Percentiles rank a stretch among this genome's conserved stretches.
These are phyloP conservation scores for Scaptodrosophila lebanonensis DNA, from an alignment of 1,140 invertebrate species.

Conservation along the genomic window DNA sequence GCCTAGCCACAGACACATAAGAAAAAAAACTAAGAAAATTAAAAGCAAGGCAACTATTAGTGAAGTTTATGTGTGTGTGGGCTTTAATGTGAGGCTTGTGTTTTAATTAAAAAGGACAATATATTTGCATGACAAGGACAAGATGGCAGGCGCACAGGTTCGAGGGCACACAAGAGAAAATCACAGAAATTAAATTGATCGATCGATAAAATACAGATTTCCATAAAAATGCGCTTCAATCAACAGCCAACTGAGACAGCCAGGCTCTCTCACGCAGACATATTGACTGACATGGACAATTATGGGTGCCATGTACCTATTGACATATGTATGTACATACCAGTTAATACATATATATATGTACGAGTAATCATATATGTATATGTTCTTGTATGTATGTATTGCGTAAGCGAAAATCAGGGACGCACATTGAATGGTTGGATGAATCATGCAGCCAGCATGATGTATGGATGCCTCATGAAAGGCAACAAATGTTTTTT, in stretches of 20 bases:
- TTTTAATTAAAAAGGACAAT: conserved; percentile 74
- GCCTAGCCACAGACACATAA: conserved; percentile 4
- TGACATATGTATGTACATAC: no score
- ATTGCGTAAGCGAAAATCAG: conserved; percentile 56
- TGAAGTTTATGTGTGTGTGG: conserved; percentile 13
- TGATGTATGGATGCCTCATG: no score
- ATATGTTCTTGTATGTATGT: no score
- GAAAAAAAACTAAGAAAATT: no score
- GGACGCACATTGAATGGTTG: conserved; percentile 35
- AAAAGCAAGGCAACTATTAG: no score
- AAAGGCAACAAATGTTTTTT: conserved; percentile 70
- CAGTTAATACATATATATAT: no score
- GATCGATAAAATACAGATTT: conserved; percentile 72
- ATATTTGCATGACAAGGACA: conserved; percentile 63
- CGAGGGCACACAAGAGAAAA: conserved; percentile 28
- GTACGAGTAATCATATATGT: no score
- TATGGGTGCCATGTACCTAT: no score
- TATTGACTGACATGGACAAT: no score
- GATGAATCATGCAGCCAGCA: conserved; percentile 70
- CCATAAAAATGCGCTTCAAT: conserved; percentile 67
- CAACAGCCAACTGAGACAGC: conserved; percentile 22
- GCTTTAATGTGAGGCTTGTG: conserved; percentile 68
- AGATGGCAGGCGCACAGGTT: conserved; percentile 39
- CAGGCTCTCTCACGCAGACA: no score
- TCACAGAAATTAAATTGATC: conserved; percentile 56